Evolutionary conservation across 64 coral and sea anemone species (phyloP), one percentile per base, ranked within the genome.

Genomic region (Montipora foliosa): DNA sequence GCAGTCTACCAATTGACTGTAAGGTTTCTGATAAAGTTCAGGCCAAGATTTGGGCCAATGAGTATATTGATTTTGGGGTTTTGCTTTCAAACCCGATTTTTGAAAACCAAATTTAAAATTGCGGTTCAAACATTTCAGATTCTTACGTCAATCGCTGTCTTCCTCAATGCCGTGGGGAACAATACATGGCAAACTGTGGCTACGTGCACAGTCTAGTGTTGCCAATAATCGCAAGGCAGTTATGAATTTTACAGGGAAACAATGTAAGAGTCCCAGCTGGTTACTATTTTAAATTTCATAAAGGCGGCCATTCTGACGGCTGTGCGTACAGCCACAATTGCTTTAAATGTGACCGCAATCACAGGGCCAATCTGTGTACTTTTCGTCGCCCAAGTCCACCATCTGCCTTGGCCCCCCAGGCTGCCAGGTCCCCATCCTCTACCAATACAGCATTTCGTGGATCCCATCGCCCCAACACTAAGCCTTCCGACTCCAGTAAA

Each of bases 401-500:
- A 75, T 75, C 2, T 75, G 73, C 73, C 16, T 75, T 2, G 10
- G 1, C 29, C 29, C 29, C 29, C 29, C 29, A 29, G 29, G 29
- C 29, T 29, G 29, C 29, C 29, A 29, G 29, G 29, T 19, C 73
- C 73, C 73, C 73, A 75, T 19, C 9, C 10, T 19, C 52, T 55
- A 55, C 52, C 52, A 55, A 7, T 10, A 7, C 52, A 7, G 52
- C 5, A 55, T 55, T 55, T 55, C 52, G 5, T 55, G 73, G 73
- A 75, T 20, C 73, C 5, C 2, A 75, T 75, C 73, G 73, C 73
- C 73, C 73, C 73, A 75, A 75, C 37, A 44, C 73, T 59, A 8
- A 66, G 11, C 61, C 53, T 52, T 9, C 80, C 44, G 58, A 82
- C 80, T 13, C 80, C 80, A 82, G 53, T 82, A 45, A 82, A 82